These are phyloP conservation scores for Odobenus rosmarus DNA, from an alignment of 2,113 vertebrate genomes.

Conservation along the genomic window DNA sequence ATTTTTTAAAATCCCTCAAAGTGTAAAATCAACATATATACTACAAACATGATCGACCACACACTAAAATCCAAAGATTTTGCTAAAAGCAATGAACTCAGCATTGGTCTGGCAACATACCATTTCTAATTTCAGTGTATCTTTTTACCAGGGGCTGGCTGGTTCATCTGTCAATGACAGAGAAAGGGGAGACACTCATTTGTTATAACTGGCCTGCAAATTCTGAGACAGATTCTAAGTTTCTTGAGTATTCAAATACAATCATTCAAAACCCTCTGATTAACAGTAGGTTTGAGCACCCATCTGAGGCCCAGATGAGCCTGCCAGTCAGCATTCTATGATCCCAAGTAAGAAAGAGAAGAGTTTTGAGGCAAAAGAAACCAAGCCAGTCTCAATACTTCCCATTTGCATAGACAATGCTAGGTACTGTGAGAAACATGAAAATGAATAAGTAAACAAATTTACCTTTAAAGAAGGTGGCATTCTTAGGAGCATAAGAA, in stretches of 20 bases:
- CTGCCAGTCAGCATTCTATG: background rate
- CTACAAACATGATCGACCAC: background rate
- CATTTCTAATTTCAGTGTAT: background rate
- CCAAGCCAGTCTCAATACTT: background rate
- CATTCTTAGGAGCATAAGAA: background rate
- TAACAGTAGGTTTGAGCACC: background rate
- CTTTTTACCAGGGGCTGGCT: background rate
- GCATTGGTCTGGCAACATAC: background rate
- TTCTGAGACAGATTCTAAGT: background rate
- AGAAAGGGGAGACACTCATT: background rate
- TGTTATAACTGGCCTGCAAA: background rate
- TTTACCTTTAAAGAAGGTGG: background rate
- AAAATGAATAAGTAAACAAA: background rate
- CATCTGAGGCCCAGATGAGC: background rate
- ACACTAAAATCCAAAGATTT: constrained; percentile 37
- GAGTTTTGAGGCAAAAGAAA: background rate
- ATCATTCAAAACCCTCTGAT: background rate
- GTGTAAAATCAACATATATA: constrained; percentile 1
- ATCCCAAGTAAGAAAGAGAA: background rate
- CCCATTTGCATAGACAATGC: background rate
- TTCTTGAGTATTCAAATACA: background rate
- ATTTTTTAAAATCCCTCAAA: background rate
- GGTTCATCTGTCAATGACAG: background rate
- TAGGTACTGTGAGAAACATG: background rate
- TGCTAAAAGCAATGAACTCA: background rate